These are phyloP conservation scores for Rhorus exstirpatorius DNA, from an alignment of 2,888 invertebrate genomes.

Conservation along the genomic window DNA sequence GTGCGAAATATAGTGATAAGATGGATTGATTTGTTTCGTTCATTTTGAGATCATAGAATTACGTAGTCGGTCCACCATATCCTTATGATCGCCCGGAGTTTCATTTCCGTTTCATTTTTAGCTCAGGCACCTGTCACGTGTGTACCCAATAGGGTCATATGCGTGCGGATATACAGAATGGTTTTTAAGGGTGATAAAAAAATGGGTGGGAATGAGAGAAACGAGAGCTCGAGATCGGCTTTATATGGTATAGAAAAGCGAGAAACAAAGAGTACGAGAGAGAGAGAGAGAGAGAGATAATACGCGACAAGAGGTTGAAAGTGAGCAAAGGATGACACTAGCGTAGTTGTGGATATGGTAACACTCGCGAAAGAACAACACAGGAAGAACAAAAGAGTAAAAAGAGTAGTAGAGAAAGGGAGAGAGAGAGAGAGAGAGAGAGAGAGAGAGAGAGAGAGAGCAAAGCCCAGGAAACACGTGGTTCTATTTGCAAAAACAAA, in stretches of 20 bases:
- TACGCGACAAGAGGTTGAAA: conserved; percentile 66
- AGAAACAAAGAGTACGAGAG: conserved; percentile 64
- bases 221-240: conserved; percentile 37
- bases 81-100: too few relatives aligned
- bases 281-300: conserved; percentile 61
- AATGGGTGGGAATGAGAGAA: conserved; percentile 64
- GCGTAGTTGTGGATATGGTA: conserved; percentile 63
- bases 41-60: too few relatives aligned
- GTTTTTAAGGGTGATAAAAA: conserved; percentile 26
- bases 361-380: conserved; percentile 60
- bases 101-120: conserved; percentile 42
- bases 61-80: too few relatives aligned
- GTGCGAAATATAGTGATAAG: too few relatives aligned
- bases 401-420: conserved; percentile 55
- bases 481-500: conserved; percentile 85
- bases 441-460: conserved; percentile 73
- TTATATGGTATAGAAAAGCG: conserved; percentile 48
- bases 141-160: conserved; percentile 76
- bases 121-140: conserved; percentile 78
- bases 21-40: too few relatives aligned
- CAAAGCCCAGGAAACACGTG: conserved; percentile 78
- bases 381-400: conserved; percentile 59
- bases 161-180: conserved; percentile 56
- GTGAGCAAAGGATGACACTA: conserved; percentile 69
- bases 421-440: conserved; percentile 66